phyloP scores from a whole-genome alignment of 2,113 vertebrate genomes.

The Sebastes schlegelii region DNA sequence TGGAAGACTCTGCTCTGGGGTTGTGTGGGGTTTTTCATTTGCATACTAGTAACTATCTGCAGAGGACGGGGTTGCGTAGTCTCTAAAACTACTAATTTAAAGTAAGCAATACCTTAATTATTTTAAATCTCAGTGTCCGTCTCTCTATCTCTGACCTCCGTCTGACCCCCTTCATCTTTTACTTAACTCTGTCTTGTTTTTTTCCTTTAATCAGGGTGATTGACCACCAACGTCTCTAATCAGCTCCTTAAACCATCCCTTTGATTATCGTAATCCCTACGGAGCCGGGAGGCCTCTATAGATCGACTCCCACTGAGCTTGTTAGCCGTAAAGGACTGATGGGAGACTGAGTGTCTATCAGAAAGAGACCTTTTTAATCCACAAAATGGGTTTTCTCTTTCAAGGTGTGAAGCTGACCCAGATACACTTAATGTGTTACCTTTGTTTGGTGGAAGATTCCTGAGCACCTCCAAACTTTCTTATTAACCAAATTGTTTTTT shows the following conservation, averaged over 20 bases:
- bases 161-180: background rate
- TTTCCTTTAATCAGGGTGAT: conserved; percentile 74
- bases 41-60: background rate
- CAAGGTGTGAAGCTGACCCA: conserved; percentile 16
- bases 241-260: conserved; percentile 38
- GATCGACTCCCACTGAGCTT: conserved; percentile 27
- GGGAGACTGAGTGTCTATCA: conserved; percentile 34
- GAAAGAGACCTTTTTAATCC: conserved; percentile 62
- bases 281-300: conserved; percentile 20
- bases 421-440: background rate
- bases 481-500: conserved; percentile 52
- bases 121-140: background rate
- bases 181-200: background rate
- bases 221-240: conserved; percentile 40
- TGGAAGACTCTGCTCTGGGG: background rate
- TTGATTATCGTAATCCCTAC: conserved; percentile 63
- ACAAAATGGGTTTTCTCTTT: conserved; percentile 61
- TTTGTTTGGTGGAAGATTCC: conserved; percentile 18
- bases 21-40: conserved; percentile 10
- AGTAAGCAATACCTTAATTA: background rate
- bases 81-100: background rate
- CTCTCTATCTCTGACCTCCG: background rate
- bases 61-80: too few relatives aligned
- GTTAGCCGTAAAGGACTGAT: conserved; percentile 14
- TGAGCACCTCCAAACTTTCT: conserved; percentile 25